A percentile compares a stretch with the other conserved stretches of the same genome.
Conservation (phyloP, 2,797 vertebrate species). For the Smutsia temminckii region DNA sequence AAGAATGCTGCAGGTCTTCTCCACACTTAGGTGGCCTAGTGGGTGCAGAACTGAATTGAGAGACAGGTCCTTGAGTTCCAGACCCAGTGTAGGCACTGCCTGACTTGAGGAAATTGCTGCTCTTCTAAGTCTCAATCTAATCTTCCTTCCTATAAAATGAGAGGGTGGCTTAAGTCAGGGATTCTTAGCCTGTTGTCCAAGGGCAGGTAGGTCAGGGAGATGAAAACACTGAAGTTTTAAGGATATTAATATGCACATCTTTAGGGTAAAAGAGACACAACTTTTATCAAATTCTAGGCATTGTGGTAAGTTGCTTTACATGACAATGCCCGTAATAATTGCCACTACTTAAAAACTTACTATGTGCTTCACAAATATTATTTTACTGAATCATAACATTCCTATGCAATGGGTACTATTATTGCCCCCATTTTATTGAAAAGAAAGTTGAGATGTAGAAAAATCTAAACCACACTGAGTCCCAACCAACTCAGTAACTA, state of each 20-base stretch:
- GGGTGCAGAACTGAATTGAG: neutral
- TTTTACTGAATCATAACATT: neutral
- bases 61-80: neutral
- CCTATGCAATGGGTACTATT: neutral
- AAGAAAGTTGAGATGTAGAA: neutral
- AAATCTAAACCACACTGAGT: neutral
- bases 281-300: neutral
- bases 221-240: neutral
- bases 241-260: neutral
- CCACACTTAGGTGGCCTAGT: fast-evolving
- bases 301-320: neutral
- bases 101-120: neutral
- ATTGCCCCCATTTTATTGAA: neutral
- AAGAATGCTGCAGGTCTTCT: neutral
- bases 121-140: neutral
- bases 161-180: neutral
- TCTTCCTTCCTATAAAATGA: neutral
- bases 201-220: neutral
- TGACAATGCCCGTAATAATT: neutral
- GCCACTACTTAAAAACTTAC: neutral
- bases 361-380: neutral
- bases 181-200: neutral
- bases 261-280: neutral
- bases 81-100: neutral
- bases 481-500: neutral